phyloP scores from a whole-genome alignment of 2,113 vertebrate genomes.

The Guaruba guarouba region DNA sequence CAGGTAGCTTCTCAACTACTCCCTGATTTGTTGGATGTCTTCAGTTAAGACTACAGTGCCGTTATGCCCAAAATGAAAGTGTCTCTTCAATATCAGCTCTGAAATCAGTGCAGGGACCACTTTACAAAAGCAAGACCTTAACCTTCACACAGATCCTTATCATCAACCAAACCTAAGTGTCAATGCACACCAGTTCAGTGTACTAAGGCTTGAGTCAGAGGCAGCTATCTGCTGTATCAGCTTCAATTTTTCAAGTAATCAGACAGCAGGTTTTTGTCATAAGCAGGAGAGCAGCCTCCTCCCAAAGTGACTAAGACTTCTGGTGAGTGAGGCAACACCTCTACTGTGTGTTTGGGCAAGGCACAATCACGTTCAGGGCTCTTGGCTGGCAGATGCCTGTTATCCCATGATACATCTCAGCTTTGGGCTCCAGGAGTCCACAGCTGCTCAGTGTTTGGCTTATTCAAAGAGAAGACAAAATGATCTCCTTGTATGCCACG shows the following conservation, averaged over 20 bases:
- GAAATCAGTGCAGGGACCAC: not conserved
- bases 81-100: not conserved
- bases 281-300: not conserved
- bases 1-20: not conserved
- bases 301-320: not conserved
- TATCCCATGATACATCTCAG: not conserved
- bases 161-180: not conserved
- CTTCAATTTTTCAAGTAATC: not conserved
- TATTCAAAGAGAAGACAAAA: not conserved
- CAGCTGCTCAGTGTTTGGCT: accelerated
- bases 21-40: not conserved
- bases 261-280: not conserved
- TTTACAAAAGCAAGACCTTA: not conserved
- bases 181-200: not conserved
- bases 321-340: not conserved
- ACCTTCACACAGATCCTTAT: not conserved
- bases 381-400: not conserved
- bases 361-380: accelerated
- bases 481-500: not conserved
- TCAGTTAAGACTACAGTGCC: not conserved
- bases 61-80: not conserved
- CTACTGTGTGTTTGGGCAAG: not conserved
- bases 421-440: not conserved
- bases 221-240: not conserved
- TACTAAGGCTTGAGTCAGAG: not conserved